Percentiles rank a stretch among this genome's conserved stretches.
These are phyloP conservation scores for Netelia melanura DNA, from an alignment of 2,888 invertebrate genomes.

Conservation along the genomic window DNA sequence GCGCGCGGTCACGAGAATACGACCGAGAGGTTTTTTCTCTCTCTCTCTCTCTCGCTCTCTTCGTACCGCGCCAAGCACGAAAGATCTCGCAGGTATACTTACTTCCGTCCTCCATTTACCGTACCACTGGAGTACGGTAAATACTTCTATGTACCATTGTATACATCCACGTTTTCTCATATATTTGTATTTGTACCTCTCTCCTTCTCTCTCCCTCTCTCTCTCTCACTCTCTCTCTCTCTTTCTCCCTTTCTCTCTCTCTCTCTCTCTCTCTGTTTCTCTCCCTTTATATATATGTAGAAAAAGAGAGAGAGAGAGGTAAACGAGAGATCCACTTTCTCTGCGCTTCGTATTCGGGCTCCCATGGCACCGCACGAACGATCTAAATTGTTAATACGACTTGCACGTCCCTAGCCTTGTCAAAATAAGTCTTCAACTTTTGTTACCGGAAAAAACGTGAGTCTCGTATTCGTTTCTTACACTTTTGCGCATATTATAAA, in stretches of 20 bases:
- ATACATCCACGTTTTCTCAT: background rate
- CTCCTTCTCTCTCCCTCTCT: too few species aligned
- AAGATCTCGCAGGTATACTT: background rate
- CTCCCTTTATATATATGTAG: background rate
- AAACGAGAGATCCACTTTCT: constrained; percentile 55
- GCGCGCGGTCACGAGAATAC: constrained; percentile 22
- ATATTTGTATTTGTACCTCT: background rate
- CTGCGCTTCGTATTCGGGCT: constrained; percentile 14
- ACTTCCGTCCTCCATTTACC: constrained; percentile 55
- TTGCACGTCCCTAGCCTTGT: constrained; percentile 3
- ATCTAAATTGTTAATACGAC: constrained; percentile 35
- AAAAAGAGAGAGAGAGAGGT: background rate
- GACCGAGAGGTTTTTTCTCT: background rate
- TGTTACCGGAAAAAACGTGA: background rate
- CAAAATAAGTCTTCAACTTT: constrained; percentile 2
- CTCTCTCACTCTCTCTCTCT: too few species aligned
- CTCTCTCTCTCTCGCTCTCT: background rate
- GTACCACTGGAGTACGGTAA: background rate
- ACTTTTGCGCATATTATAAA: background rate
- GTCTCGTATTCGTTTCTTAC: background rate
- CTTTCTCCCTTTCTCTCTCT: too few species aligned
- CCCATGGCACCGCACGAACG: constrained; percentile 9
- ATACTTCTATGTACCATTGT: background rate
- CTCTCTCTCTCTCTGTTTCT: too few species aligned
- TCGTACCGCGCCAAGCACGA: background rate